Evolutionary conservation across 2,888 invertebrate genomes (phyloP), one percentile per base, ranked within the genome.

Genomic region (Teinopalpus imperialis): DNA sequence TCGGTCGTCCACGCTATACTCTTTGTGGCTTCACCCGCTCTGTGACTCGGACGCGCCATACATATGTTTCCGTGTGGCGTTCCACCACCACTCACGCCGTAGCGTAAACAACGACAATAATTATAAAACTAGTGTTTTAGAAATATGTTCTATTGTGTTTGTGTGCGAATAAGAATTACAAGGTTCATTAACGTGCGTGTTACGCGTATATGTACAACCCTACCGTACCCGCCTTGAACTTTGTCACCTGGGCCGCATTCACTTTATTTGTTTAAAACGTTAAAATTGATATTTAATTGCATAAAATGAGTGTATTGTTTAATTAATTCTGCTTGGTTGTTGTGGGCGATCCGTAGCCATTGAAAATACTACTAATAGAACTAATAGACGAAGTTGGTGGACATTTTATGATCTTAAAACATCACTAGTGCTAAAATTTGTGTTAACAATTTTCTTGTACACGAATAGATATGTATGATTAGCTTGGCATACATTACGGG

Each of bases 221-320:
- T 52, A 55, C 53, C 47, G 40, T 43, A 55, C 48, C 51, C 49
- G 54, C 66, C 68, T 66, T 66, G 68, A 66, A 64, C 68, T 64
- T 65, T 65, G 53, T 49, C 51, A 53, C 57, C 53, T 16, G 16
- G 4, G 57, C 57, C 61, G 62, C 67, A 63, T 63, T 61, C 56
- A 55, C 57, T 45, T 8, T 13, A 10, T 31, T 36, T 43, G 36
- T 36, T 16, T 20, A 29, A n/a, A 12, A 20, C 39, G 27, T 16
- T 39, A 16, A 37, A 44, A 45, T 39, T 32, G 18, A 40, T 45
- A 39, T 3, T 27, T 16, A 21, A 31, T 12, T 12, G 13, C 1
- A 21, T 34, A 6, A 27, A 39, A 39, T 23, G 26, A 20, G 14
- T 40, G 32, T n/a, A 34, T 13, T 26, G 37, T 26, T 32, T 2